Conservation (phyloP, 2,113 vertebrate genomes). For the Vombatus ursinus region DNA sequence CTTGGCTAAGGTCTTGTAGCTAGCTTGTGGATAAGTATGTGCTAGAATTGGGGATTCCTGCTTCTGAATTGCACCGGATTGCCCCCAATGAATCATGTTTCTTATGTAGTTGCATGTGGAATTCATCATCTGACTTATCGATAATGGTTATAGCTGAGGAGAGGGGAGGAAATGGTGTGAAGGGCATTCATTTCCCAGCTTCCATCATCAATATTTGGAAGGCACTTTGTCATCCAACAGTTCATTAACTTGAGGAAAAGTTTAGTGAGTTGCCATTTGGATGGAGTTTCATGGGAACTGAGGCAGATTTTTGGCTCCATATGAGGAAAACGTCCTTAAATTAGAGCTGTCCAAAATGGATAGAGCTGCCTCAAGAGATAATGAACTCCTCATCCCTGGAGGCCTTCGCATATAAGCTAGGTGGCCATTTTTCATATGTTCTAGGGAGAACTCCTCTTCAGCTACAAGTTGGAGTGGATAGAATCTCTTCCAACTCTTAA, state of each 20-base stretch:
- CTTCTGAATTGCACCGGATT: background rate
- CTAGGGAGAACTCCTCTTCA: background rate
- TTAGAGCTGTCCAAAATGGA: background rate
- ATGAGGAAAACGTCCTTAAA: background rate
- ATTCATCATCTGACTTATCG: constrained; percentile 41
- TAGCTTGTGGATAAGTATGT: background rate
- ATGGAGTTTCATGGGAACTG: background rate
- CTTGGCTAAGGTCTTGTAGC: background rate
- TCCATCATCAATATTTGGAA: constrained; percentile 11
- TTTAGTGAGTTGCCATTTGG: background rate
- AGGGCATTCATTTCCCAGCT: background rate
- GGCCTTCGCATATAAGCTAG: background rate
- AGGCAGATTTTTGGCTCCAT: background rate
- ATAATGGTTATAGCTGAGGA: constrained; percentile 15
- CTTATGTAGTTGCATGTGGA: background rate
- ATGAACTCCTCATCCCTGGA: background rate
- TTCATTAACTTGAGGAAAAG: constrained; percentile 19
- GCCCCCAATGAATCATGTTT: background rate
- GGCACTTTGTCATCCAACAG: background rate
- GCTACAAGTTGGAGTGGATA: background rate
- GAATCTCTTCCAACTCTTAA: background rate
- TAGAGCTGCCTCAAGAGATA: background rate
- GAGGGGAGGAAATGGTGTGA: constrained; percentile 3
- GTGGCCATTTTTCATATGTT: background rate
- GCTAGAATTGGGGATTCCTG: background rate